Percentiles rank a stretch among this genome's conserved stretches.
These are phyloP conservation scores for Meghimatium bilineatum DNA, from an alignment of 2,888 invertebrate genomes.

Conservation along the genomic window DNA sequence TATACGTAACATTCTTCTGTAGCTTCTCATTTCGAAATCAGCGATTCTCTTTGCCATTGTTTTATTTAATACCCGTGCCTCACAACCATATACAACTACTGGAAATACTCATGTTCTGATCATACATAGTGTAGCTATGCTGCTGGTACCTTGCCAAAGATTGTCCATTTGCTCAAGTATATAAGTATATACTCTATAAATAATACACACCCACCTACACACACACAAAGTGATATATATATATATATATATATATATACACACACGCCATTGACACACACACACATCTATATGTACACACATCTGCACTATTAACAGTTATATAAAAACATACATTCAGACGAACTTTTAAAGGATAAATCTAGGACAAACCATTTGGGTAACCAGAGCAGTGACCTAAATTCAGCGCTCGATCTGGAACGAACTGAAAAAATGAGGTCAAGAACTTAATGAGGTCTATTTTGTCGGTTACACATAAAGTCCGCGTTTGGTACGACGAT, in stretches of 20 bases:
- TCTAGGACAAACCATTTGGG: slow-evolving; percentile 25
- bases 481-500: background rate
- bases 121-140: too few relatives aligned
- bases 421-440: slow-evolving; percentile 24
- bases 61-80: too few relatives aligned
- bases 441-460: background rate
- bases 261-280: background rate
- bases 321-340: too few relatives aligned
- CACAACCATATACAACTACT: too few relatives aligned
- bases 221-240: background rate
- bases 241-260: slow-evolving; percentile 16
- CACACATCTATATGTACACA: slow-evolving; percentile 1
- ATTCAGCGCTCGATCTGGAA: slow-evolving; percentile 14
- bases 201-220: background rate
- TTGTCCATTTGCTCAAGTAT: too few relatives aligned
- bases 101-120: too few relatives aligned
- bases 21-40: too few relatives aligned
- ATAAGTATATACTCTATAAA: too few relatives aligned
- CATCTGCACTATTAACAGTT: slow-evolving; percentile 18
- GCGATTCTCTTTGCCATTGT: too few relatives aligned
- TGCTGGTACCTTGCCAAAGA: too few relatives aligned
- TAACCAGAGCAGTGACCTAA: slow-evolving; percentile 30
- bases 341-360: background rate
- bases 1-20: too few relatives aligned
- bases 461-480: background rate